Conservation (phyloP, 2,113 vertebrate species). For the Erythrolamprus reginae region DNA sequence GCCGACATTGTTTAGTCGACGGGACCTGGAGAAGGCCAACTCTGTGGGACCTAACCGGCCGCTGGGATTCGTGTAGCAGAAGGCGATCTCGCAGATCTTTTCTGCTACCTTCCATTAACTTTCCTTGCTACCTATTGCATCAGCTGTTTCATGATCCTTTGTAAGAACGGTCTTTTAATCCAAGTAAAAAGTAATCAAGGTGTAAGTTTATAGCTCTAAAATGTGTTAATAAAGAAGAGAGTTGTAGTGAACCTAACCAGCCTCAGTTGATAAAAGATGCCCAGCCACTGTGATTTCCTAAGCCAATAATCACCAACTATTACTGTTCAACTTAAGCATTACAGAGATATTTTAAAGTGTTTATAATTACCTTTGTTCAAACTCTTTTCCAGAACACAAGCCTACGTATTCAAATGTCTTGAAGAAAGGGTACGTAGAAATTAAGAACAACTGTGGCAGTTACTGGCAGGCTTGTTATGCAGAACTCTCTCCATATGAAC, state of each 20-base stretch:
- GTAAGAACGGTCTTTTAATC: neutral
- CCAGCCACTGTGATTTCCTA: neutral
- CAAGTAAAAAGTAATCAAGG: neutral
- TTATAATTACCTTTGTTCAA: conserved; percentile 19
- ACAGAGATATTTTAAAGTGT: conserved; percentile 8
- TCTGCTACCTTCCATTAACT: neutral
- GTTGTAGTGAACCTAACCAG: neutral
- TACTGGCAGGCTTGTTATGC: conserved; percentile 87
- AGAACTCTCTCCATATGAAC: conserved; percentile 85
- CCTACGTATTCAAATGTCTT: conserved; percentile 77
- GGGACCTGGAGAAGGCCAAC: too few relatives aligned
- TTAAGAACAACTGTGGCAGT: conserved; percentile 79
- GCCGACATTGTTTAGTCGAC: too few relatives aligned
- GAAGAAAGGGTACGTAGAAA: conserved; percentile 90
- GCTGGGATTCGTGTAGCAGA: too few relatives aligned
- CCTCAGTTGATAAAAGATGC: neutral
- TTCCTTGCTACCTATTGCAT: neutral
- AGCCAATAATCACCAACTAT: neutral
- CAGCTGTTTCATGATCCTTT: neutral
- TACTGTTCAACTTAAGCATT: neutral
- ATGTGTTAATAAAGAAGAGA: neutral
- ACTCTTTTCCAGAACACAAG: conserved; percentile 74
- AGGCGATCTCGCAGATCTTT: too few relatives aligned
- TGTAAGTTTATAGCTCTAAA: neutral
- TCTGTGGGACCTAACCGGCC: too few relatives aligned